Conservation (phyloP, 2,797 vertebrate genomes). For the Aplochiton taeniatus region DNA sequence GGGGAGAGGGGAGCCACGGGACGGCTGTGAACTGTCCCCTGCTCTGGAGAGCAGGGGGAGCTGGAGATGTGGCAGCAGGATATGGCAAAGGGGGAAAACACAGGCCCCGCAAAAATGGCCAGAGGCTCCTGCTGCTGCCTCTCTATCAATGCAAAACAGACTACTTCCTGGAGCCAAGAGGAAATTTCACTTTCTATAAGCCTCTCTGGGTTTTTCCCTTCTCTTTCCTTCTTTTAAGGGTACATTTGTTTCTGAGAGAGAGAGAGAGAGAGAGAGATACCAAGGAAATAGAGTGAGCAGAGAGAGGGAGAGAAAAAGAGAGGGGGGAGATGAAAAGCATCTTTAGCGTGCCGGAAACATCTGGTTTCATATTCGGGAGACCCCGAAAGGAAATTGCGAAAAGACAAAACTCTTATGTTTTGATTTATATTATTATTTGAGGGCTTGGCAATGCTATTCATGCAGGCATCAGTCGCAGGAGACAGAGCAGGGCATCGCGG, state of each 20-base stretch:
- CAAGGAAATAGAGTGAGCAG: conserved; percentile 34
- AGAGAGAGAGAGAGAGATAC: conserved; percentile 35
- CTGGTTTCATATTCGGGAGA: conserved; percentile 93
- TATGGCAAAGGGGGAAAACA: conserved; percentile 69
- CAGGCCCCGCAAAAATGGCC: conserved; percentile 73
- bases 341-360: conserved; percentile 93
- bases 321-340: conserved; percentile 93
- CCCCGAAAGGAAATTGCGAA: conserved; percentile 92
- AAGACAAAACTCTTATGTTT: conserved; percentile 96
- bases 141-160: conserved; percentile 97
- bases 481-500: conserved; percentile 65
- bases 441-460: conserved; percentile 83
- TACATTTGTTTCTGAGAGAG: conserved; percentile 87
- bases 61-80: conserved; percentile 73
- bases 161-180: conserved; percentile 86
- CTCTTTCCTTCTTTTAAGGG: conserved; percentile 70
- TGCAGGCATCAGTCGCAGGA: conserved; percentile 83
- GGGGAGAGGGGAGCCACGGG: conserved; percentile 5
- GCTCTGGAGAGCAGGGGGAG: conserved; percentile 65
- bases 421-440: conserved; percentile 96
- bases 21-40: conserved; percentile 73
- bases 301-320: conserved; percentile 63
- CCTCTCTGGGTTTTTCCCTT: conserved; percentile 50
- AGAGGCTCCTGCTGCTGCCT: conserved; percentile 79
- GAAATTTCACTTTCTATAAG: conserved; percentile 92